phyloP scores from a whole-genome alignment of 2,888 invertebrate species.

The Drosophila barbarae region DNA sequence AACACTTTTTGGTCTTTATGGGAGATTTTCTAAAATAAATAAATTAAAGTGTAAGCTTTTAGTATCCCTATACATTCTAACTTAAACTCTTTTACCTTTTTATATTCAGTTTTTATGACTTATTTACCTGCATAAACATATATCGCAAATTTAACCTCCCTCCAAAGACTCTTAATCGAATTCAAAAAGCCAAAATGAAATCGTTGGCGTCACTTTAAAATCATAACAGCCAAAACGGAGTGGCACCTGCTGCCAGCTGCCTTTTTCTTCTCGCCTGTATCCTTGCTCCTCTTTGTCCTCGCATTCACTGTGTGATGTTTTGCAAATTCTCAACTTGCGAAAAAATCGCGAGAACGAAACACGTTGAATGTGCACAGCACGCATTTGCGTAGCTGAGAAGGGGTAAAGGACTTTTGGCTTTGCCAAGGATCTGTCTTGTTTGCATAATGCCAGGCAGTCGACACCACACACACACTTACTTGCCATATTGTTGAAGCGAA shows the following conservation, averaged over 20 bases:
- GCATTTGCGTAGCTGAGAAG: conserved; percentile 10
- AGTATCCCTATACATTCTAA: not conserved
- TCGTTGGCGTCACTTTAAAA: conserved; percentile 29
- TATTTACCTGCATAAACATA: not conserved
- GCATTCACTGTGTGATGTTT: conserved; percentile 18
- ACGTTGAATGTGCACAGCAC: conserved; percentile 33
- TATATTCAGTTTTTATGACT: not conserved
- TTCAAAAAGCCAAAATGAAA: conserved; percentile 7
- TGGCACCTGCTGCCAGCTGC: conserved; percentile 16
- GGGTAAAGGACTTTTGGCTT: conserved; percentile 16
- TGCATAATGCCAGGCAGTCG: conserved; percentile 46
- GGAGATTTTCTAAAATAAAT: not conserved
- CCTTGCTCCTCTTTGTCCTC: not conserved
- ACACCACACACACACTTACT: conserved; percentile 14
- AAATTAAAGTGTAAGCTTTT: not conserved
- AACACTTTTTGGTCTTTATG: no score
- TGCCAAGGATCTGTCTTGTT: conserved; percentile 39
- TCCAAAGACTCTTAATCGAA: not conserved
- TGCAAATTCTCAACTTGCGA: conserved; percentile 41
- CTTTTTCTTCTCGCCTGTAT: not conserved
- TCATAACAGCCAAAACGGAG: conserved; percentile 29
- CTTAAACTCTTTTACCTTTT: not conserved
- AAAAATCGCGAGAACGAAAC: conserved; percentile 32
- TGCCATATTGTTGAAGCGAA: conserved; percentile 1
- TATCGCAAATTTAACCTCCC: not conserved